Base-by-base conservation (phyloP, 2,888 invertebrate genomes). In the Lithophane ornitopus region DNA sequence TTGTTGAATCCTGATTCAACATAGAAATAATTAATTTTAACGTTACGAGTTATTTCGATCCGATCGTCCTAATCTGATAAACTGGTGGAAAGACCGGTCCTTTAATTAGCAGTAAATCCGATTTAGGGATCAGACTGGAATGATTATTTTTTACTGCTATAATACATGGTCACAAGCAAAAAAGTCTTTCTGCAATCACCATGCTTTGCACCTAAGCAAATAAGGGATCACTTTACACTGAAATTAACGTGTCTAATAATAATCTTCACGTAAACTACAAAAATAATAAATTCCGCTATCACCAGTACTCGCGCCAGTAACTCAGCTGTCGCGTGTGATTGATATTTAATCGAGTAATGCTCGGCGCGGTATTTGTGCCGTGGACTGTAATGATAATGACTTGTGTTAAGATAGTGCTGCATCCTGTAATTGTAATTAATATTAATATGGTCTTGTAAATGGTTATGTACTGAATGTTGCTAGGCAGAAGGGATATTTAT, bases 281-380 rank as follows among this genome's bases (percentile, higher is more conserved):
- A 34, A 66, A 26, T 62, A 56, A 22, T 41, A 65, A 65, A 58
- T 34, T 49, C 41, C 16, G 19, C 46, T 83, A 65, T 69, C 72
- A 4, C 22, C 12, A 14, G 54, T 39, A 56, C 65, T 83, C 73
- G 67, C 67, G 63, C 73, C 73, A 69, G 73, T 58, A 70, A 46
- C 74, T 70, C 69, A 52, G 7, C 69, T 62, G 81, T 81, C 80
- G 39, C 65, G 16, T 56, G 68, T 81, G 61, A 81, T 84, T 67
- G 84, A 74, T 84, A 84, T 81, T 70, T 75, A 81, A 81, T 70
- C 66, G 62, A 68, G 70, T 81, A 80, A 74, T 80, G 63, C 44
- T 52, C 46, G 34, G 62, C 58, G 61, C 39, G 41, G 58, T 70
- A 56, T 80, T 59, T 74, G 62, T n/a, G 63, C 68, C 34, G 69